phyloP scores from a whole-genome alignment of 2,113 vertebrate genomes.

The Heterocephalus glaber region DNA sequence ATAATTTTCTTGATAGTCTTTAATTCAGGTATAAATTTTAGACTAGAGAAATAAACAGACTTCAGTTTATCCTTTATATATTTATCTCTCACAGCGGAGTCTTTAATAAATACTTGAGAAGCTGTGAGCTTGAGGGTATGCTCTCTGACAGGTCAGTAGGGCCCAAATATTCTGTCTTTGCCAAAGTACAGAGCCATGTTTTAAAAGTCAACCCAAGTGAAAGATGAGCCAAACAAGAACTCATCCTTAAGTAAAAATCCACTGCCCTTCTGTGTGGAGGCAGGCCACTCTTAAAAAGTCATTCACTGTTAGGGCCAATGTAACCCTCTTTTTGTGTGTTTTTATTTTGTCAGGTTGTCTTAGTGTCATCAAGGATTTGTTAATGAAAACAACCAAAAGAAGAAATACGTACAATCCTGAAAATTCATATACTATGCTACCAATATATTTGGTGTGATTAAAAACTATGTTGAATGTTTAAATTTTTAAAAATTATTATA shows the following conservation, averaged over 20 bases:
- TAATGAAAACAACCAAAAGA: not conserved
- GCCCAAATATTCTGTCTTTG: conserved; percentile 25
- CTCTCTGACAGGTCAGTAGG: conserved; percentile 20
- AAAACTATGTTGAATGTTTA: not conserved
- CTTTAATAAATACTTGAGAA: conserved; percentile 50
- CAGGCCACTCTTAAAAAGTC: not conserved
- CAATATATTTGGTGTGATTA: not conserved
- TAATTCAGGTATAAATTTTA: conserved; percentile 30
- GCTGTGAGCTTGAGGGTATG: conserved; percentile 1
- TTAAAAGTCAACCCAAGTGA: conserved; percentile 50
- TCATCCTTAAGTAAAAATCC: not conserved
- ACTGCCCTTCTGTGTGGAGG: not conserved
- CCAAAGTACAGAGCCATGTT: conserved; percentile 8
- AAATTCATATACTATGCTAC: not conserved
- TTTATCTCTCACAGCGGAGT: conserved; percentile 26
- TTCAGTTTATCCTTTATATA: not conserved
- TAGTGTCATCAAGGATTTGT: not conserved
- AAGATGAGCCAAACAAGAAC: conserved; percentile 39
- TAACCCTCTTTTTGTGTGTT: not conserved
- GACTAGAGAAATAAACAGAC: not conserved
- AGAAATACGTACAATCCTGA: not conserved
- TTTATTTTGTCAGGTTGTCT: not conserved
- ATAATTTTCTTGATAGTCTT: conserved; percentile 28
- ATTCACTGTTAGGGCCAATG: not conserved
- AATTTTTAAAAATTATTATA: not conserved